phyloP scores from a whole-genome alignment of 2,888 invertebrate species.

The Harpalus rubripes region DNA sequence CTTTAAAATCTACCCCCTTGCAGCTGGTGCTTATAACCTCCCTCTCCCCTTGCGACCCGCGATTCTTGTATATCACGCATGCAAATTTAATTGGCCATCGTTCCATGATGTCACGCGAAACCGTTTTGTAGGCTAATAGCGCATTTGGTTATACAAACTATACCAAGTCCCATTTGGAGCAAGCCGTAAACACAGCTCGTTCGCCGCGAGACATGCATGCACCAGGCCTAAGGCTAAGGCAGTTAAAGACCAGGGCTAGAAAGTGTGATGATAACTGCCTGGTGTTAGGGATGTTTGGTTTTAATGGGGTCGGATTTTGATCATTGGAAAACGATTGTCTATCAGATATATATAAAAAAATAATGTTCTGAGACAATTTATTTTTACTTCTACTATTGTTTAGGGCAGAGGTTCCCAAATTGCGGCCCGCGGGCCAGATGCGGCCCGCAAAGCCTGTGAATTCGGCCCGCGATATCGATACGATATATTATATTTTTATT shows the following conservation, averaged over 20 bases:
- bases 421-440: too few species aligned
- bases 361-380: not conserved
- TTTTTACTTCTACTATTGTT: too few species aligned
- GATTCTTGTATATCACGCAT: conserved; percentile 64
- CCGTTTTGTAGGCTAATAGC: conserved; percentile 62
- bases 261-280: conserved; percentile 2
- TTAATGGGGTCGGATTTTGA: not conserved
- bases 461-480: too few species aligned
- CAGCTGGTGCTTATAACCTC: too few species aligned
- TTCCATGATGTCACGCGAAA: conserved; percentile 61
- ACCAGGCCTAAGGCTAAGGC: not conserved
- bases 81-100: conserved; percentile 65
- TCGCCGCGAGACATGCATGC: not conserved
- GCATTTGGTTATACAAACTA: conserved; percentile 67
- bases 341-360: not conserved
- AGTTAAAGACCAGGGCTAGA: conserved; percentile 3
- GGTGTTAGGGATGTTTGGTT: not conserved
- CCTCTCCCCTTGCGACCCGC: not conserved
- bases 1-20: too few species aligned
- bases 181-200: conserved; percentile 3
- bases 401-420: too few species aligned
- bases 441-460: too few species aligned
- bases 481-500: too few species aligned
- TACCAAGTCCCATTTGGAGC: conserved; percentile 54
- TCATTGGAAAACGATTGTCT: not conserved